Evolutionary conservation across 2,888 invertebrate genomes (phyloP).

Genomic region (Lasioglossum lativentre): DNA sequence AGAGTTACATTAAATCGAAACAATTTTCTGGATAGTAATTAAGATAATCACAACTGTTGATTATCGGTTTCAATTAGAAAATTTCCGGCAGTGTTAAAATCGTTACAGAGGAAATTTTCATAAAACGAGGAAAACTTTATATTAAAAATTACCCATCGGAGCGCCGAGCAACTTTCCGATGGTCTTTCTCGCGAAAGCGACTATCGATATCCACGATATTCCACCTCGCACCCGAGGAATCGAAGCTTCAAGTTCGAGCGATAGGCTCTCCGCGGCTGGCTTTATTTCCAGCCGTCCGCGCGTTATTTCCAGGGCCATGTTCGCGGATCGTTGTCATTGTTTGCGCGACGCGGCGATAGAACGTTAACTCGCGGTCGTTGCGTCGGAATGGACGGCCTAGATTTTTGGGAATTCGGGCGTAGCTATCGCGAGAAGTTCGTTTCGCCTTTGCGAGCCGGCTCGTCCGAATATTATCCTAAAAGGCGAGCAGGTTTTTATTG

Average conservation of each 20-base stretch:
- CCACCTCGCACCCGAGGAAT: background rate
- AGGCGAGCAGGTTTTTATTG: background rate
- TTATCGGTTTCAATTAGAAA: too few species aligned
- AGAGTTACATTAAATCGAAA: too few species aligned
- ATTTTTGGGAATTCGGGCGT: background rate
- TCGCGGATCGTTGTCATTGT: background rate
- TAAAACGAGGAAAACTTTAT: too few species aligned
- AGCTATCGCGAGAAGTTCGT: background rate
- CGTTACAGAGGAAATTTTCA: too few species aligned
- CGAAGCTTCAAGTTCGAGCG: background rate
- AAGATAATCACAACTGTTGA: too few species aligned
- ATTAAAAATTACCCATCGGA: too few species aligned
- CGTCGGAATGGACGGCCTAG: constrained; percentile 1
- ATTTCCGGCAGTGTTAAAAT: too few species aligned
- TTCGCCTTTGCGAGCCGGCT: background rate
- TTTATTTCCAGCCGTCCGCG: background rate
- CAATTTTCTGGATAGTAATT: too few species aligned
- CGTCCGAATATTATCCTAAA: background rate
- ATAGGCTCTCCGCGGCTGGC: background rate
- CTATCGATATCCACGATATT: background rate
- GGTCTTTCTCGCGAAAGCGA: background rate
- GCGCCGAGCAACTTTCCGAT: too few species aligned
- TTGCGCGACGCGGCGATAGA: background rate
- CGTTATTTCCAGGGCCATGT: background rate
- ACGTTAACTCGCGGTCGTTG: constrained; percentile 17